These are phyloP conservation scores for Hemitrygon akajei DNA, from an alignment of 2,797 vertebrate genomes.

Conservation along the genomic window DNA sequence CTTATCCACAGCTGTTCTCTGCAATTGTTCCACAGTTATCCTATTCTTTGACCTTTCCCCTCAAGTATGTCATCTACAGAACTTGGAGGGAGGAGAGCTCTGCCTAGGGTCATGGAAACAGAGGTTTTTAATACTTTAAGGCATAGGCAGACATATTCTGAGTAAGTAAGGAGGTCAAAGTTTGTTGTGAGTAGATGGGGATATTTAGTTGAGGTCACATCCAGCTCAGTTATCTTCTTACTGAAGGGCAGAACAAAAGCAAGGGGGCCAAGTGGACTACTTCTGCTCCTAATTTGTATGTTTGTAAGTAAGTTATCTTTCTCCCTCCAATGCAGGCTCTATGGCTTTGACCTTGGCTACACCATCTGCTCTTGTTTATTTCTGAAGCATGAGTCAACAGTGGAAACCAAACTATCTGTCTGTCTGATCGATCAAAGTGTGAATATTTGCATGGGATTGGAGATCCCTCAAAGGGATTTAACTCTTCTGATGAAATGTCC, in stretches of 20 bases:
- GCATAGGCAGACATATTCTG: too few relatives aligned
- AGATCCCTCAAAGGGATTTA: not conserved
- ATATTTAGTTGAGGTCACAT: too few relatives aligned
- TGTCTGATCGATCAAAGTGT: not conserved
- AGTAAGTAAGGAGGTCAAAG: too few relatives aligned
- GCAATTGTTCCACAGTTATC: not conserved
- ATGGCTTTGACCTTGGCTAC: not conserved
- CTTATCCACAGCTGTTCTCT: not conserved
- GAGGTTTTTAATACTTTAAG: too few relatives aligned
- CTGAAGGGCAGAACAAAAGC: too few relatives aligned
- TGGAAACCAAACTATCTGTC: not conserved
- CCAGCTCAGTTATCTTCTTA: too few relatives aligned
- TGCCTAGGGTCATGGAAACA: too few relatives aligned
- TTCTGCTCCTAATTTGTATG: too few relatives aligned
- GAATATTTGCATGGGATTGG: not conserved
- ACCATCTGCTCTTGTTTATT: not conserved
- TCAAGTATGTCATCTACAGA: not conserved
- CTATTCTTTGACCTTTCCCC: not conserved
- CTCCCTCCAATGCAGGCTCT: not conserved
- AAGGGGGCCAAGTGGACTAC: too few relatives aligned
- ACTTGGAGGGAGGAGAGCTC: not conserved
- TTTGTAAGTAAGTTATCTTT: too few relatives aligned
- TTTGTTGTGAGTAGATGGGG: too few relatives aligned
- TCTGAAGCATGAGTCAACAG: not conserved
- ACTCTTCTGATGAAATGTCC: not conserved